A percentile compares a stretch with the other conserved stretches of the same genome.
phyloP scores from a whole-genome alignment of 2,888 invertebrate genomes.

The Hyalella azteca region DNA sequence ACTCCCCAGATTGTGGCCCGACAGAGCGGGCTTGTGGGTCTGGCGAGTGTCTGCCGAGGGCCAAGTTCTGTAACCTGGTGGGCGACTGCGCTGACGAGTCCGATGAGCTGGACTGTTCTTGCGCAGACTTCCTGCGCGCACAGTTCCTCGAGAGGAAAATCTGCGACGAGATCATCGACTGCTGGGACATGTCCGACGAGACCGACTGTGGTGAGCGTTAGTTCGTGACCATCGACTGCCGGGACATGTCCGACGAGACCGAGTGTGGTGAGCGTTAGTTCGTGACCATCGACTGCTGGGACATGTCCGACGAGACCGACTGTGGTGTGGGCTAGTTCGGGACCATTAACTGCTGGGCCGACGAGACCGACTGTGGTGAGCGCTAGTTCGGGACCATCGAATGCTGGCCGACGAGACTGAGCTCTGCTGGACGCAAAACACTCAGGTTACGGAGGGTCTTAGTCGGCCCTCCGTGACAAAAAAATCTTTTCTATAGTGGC shows the following conservation, averaged over 20 bases:
- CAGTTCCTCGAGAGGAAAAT: conserved; percentile 73
- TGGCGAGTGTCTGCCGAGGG: conserved; percentile 69
- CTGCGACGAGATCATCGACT: conserved; percentile 80
- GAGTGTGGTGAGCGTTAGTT: conserved; percentile 77
- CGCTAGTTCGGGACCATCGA: conserved; percentile 75
- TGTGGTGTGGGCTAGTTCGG: conserved; percentile 77
- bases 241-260: conserved; percentile 80
- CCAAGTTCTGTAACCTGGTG: conserved; percentile 74
- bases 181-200: conserved; percentile 81
- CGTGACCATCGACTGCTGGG: conserved; percentile 80
- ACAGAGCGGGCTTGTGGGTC: background rate
- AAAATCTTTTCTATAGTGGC: too few relatives aligned
- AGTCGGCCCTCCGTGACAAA: too few relatives aligned
- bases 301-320: conserved; percentile 77
- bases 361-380: conserved; percentile 77
- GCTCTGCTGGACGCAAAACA: too few relatives aligned
- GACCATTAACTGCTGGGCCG: conserved; percentile 79
- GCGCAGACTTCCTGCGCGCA: conserved; percentile 73
- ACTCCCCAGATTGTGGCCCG: background rate
- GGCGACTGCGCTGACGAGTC: conserved; percentile 74
- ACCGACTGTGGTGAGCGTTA: conserved; percentile 74
- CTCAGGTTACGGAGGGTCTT: too few relatives aligned
- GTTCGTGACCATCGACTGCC: conserved; percentile 78
- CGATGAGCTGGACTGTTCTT: conserved; percentile 75
- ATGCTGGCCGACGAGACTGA: conserved; percentile 79